Percentiles rank a stretch among this genome's conserved stretches.
Conservation (phyloP, 1,140 invertebrate genomes). For the Ips nitidus region DNA sequence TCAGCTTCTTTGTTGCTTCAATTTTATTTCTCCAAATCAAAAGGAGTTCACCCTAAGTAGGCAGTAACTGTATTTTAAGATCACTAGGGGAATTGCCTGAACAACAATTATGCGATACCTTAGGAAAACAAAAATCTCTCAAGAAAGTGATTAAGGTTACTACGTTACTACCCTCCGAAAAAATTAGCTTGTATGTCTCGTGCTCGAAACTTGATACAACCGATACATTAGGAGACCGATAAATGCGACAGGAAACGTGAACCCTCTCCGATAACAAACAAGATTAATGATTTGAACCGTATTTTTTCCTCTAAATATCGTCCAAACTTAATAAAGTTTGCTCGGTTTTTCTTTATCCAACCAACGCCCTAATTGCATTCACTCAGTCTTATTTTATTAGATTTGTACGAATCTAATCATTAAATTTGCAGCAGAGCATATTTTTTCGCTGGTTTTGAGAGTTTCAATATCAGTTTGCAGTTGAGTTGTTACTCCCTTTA, state of each 20-base stretch:
- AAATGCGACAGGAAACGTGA: constrained; percentile 24
- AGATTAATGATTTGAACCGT: constrained; percentile 37
- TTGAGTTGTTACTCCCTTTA: too few relatives aligned
- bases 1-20: constrained; percentile 20
- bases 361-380: constrained; percentile 31
- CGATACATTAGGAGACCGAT: constrained; percentile 26
- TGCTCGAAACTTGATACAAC: constrained; percentile 5
- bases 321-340: constrained; percentile 34
- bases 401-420: constrained; percentile 2
- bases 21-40: constrained; percentile 19
- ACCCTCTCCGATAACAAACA: constrained; percentile 35
- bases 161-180: background rate
- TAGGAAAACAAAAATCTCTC: too few relatives aligned
- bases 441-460: background rate
- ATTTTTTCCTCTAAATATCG: constrained; percentile 34
- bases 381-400: constrained; percentile 22
- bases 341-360: constrained; percentile 11
- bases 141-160: too few relatives aligned
- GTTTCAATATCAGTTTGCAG: background rate
- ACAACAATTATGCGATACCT: too few relatives aligned
- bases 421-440: background rate
- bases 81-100: too few relatives aligned
- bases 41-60: background rate
- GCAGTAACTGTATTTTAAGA: too few relatives aligned
- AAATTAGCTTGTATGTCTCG: background rate